These are phyloP conservation scores for Diloba caeruleocephala DNA, from an alignment of 2,888 invertebrate genomes.

Conservation along the genomic window DNA sequence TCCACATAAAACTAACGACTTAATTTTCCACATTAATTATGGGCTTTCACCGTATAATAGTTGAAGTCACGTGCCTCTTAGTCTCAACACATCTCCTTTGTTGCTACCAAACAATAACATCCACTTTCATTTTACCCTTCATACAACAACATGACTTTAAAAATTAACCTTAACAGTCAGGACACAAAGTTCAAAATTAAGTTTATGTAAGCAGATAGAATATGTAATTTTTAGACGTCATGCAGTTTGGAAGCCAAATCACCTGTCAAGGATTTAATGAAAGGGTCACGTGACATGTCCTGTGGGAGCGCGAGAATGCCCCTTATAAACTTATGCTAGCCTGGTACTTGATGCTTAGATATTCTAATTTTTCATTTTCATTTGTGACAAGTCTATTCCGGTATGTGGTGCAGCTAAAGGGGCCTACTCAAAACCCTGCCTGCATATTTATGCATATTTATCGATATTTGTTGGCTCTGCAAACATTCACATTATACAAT, in stretches of 20 bases:
- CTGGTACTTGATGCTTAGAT: slow-evolving; percentile 44
- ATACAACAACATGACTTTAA: background rate
- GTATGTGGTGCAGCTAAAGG: too few relatives aligned
- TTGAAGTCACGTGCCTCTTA: slow-evolving; percentile 70
- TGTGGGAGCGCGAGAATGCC: slow-evolving; percentile 34
- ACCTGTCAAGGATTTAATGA: slow-evolving; percentile 73
- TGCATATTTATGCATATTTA: too few relatives aligned
- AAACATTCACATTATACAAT: too few relatives aligned
- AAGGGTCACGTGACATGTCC: slow-evolving; percentile 62
- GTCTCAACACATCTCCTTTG: slow-evolving; percentile 59
- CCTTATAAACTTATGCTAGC: slow-evolving; percentile 28
- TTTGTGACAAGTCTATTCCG: too few relatives aligned
- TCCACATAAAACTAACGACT: slow-evolving; percentile 27
- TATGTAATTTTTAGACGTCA: slow-evolving; percentile 53
- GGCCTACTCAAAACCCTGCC: too few relatives aligned
- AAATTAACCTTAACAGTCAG: background rate
- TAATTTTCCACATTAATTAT: slow-evolving; percentile 70
- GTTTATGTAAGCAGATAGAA: background rate
- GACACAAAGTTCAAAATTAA: slow-evolving; percentile 1
- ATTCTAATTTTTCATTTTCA: slow-evolving; percentile 37
- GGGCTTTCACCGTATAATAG: slow-evolving; percentile 66
- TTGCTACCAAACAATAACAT: slow-evolving; percentile 64
- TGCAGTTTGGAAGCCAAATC: slow-evolving; percentile 65
- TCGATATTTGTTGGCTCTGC: too few relatives aligned
- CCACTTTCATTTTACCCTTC: slow-evolving; percentile 26